A percentile compares a stretch with the other conserved stretches of the same genome.
phyloP scores from a whole-genome alignment of 1,140 invertebrate genomes.

The Geopemphigus sp. region DNA sequence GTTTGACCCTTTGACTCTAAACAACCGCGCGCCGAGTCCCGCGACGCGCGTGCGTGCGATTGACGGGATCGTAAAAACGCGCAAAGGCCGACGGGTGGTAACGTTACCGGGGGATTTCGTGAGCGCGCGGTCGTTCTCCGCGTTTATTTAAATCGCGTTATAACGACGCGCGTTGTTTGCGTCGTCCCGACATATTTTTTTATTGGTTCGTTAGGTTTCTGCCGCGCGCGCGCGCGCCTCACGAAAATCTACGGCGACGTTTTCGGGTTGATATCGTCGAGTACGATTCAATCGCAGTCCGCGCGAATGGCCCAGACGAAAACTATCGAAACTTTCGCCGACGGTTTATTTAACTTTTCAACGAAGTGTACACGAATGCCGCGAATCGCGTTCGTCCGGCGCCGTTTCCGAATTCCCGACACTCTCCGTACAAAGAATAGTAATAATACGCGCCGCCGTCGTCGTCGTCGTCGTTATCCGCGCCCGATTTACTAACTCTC shows the following conservation, averaged over 20 bases:
- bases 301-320: too few relatives aligned
- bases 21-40: too few relatives aligned
- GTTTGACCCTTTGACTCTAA: slow-evolving; percentile 28
- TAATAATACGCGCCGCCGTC: background rate
- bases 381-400: too few relatives aligned
- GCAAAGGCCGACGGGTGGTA: too few relatives aligned
- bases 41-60: too few relatives aligned
- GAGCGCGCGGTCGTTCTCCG: too few relatives aligned
- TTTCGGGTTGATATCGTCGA: slow-evolving; percentile 6
- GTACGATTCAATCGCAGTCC: slow-evolving; percentile 21
- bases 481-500: background rate
- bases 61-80: background rate
- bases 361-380: too few relatives aligned
- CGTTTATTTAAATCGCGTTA: background rate
- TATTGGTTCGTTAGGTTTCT: background rate
- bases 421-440: background rate
- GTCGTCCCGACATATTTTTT: background rate
- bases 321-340: slow-evolving; percentile 22
- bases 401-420: background rate
- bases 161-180: background rate
- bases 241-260: background rate
- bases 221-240: too few relatives aligned
- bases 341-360: slow-evolving; percentile 36
- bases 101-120: too few relatives aligned
- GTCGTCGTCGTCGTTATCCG: slow-evolving; percentile 27